Percentiles rank a stretch among this genome's conserved stretches.
phyloP scores from a whole-genome alignment of 1,140 invertebrate species.

The Listronotus oregonensis region DNA sequence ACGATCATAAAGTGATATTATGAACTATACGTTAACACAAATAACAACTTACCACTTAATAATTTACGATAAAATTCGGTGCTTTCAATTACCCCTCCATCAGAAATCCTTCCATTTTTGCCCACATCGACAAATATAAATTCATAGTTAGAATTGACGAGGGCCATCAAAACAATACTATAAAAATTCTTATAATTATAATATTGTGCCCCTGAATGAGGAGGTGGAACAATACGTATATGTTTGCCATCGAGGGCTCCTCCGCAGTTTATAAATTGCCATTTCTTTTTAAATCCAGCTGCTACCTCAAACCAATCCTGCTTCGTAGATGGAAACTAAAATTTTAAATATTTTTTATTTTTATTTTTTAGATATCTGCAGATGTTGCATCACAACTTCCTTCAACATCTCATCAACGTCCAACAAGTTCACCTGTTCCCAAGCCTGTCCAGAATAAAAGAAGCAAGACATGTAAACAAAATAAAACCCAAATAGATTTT shows the following conservation, averaged over 20 bases:
- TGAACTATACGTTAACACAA: background rate
- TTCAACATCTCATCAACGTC: no score
- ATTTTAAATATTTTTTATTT: background rate
- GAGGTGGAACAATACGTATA: no score
- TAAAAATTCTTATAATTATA: constrained; percentile 19
- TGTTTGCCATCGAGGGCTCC: background rate
- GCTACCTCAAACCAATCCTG: constrained; percentile 9
- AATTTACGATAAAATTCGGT: no score
- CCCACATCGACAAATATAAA: constrained; percentile 20
- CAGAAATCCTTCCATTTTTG: constrained; percentile 15
- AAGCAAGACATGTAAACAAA: background rate
- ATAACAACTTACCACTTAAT: background rate
- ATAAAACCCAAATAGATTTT: no score
- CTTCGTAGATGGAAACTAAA: background rate
- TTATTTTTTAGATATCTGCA: constrained; percentile 4
- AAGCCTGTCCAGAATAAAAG: background rate
- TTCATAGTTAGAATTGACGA: constrained; percentile 10
- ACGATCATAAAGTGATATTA: background rate
- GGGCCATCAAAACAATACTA: constrained; percentile 12
- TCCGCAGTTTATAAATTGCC: constrained; percentile 12
- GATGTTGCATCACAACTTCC: no score
- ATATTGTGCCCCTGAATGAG: no score
- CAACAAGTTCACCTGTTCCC: no score
- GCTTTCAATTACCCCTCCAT: constrained; percentile 5
- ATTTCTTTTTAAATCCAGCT: constrained; percentile 11